Evolutionary conservation across 1,140 invertebrate genomes (phyloP).

Genomic region (Adoxophyes honmai): DNA sequence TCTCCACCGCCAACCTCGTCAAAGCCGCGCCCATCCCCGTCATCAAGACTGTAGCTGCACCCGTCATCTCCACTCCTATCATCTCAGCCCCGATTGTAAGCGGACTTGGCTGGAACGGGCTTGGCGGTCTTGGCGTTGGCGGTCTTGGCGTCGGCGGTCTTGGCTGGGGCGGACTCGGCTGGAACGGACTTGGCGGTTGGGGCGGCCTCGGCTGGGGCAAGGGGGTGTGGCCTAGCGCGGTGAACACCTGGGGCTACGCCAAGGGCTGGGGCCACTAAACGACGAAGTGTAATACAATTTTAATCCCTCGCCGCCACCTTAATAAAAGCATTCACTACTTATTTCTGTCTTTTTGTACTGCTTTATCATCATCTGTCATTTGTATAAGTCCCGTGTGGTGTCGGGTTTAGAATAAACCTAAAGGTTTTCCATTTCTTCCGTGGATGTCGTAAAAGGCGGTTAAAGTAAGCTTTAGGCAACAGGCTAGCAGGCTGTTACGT

Average conservation of each 20-base stretch:
- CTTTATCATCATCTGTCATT: no score
- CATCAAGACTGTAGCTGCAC: conserved; percentile 41
- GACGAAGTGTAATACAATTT: conserved; percentile 23
- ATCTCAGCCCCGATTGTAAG: conserved; percentile 43
- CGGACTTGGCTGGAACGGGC: conserved; percentile 32
- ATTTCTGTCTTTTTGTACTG: background rate
- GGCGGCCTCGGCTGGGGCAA: conserved; percentile 26
- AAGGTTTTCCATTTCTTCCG: no score
- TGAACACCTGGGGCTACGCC: conserved; percentile 17
- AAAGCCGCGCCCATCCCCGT: conserved; percentile 56
- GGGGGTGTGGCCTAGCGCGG: background rate
- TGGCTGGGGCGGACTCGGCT: conserved; percentile 19
- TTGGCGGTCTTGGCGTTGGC: conserved; percentile 22
- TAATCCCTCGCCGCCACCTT: conserved; percentile 26
- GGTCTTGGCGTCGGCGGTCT: conserved; percentile 21
- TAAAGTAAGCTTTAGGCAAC: no score
- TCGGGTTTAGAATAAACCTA: no score
- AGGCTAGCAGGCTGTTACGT: no score
- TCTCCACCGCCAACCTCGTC: conserved; percentile 48
- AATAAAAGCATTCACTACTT: conserved; percentile 37
- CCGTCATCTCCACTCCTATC: conserved; percentile 44
- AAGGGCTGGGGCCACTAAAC: conserved; percentile 21
- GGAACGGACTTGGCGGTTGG: background rate
- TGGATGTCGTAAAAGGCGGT: no score
- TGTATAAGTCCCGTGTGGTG: no score